These are phyloP conservation scores for Schizaphis graminum DNA, from an alignment of 2,888 invertebrate species.

Conservation along the genomic window DNA sequence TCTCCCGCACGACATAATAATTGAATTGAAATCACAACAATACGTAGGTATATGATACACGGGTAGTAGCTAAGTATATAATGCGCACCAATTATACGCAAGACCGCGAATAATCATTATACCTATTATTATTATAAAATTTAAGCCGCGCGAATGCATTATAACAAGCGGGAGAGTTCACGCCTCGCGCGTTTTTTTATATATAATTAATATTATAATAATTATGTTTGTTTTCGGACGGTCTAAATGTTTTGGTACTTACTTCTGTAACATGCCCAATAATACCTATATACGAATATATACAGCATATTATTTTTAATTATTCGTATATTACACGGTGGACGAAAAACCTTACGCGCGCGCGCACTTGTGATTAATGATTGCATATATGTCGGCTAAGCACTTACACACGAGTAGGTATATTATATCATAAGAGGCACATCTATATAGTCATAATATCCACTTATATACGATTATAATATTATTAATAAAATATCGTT, in stretches of 20 bases:
- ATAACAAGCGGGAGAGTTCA: background rate
- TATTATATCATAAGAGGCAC: background rate
- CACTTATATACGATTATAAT: background rate
- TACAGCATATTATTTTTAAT: background rate
- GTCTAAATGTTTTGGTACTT: background rate
- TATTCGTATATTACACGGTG: background rate
- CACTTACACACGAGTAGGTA: background rate
- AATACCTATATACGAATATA: background rate
- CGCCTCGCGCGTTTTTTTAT: background rate
- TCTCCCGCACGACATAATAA: background rate
- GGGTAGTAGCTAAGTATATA: background rate
- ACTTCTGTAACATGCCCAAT: background rate
- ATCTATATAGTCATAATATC: background rate
- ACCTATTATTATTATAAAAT: background rate
- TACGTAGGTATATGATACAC: background rate
- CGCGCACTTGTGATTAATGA: background rate
- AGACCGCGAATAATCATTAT: slow-evolving; percentile 2
- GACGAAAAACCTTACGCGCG: background rate
- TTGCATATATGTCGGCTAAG: background rate
- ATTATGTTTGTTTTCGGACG: background rate
- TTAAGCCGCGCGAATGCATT: background rate
- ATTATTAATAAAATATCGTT: background rate
- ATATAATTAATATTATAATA: background rate
- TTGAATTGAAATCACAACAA: background rate
- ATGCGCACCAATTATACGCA: background rate